Evolutionary conservation across 2,888 invertebrate species (phyloP).

Genomic region (Athalia rosae): DNA sequence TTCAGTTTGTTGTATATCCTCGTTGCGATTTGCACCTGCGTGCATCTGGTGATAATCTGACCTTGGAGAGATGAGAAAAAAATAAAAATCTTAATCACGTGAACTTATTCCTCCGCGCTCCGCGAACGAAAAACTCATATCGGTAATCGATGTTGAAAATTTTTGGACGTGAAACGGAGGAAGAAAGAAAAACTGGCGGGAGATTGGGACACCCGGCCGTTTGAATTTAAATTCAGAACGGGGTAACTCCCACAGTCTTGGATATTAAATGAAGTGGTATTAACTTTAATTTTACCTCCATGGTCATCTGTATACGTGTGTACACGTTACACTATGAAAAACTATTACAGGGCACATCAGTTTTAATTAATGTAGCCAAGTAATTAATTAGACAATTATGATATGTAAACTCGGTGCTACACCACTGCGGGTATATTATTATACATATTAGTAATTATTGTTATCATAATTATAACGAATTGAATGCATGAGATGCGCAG

Average conservation of each 20-base stretch:
- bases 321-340: background rate
- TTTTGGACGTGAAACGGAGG: too few relatives aligned
- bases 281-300: constrained; percentile 35
- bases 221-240: background rate
- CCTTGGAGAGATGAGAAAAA: background rate
- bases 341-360: constrained; percentile 9
- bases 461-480: background rate
- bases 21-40: background rate
- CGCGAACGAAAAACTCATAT: background rate
- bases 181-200: too few relatives aligned
- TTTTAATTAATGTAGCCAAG: constrained; percentile 41
- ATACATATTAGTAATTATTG: constrained; percentile 15
- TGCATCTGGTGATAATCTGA: background rate
- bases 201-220: background rate
- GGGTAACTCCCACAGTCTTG: constrained; percentile 26
- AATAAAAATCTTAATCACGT: background rate
- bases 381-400: constrained; percentile 39
- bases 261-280: constrained; percentile 37
- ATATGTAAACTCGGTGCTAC: background rate
- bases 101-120: background rate
- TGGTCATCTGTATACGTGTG: constrained; percentile 4
- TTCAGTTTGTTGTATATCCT: background rate
- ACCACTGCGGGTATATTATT: background rate
- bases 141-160: too few relatives aligned
- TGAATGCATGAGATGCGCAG: too few relatives aligned